Conservation (phyloP, 2,888 invertebrate species). For the Erebia palarica region DNA sequence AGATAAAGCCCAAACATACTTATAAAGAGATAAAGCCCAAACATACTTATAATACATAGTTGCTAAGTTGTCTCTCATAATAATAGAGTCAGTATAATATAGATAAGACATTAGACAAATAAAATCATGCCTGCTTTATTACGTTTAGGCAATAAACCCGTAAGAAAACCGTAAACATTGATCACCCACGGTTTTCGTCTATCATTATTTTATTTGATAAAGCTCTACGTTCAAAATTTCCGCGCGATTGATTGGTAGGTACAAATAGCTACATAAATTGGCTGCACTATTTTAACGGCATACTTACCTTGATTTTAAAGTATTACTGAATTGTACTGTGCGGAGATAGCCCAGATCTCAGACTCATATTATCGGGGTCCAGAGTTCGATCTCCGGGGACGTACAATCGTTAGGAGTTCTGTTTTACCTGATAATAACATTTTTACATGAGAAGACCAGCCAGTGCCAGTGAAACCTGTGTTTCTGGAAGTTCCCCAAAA, state of each 20-base stretch:
- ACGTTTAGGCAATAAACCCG: neutral
- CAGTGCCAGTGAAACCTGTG: too few species aligned
- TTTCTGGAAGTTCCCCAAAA: too few species aligned
- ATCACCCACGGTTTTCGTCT: slow-evolving; percentile 40
- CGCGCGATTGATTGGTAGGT: slow-evolving; percentile 12
- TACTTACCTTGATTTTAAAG: neutral
- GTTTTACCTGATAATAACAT: too few species aligned
- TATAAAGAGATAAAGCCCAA: too few species aligned
- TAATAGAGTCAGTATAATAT: neutral
- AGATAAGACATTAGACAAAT: neutral
- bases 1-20: too few species aligned
- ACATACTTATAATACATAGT: too few species aligned
- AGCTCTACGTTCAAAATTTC: slow-evolving; percentile 19
- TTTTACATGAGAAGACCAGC: too few species aligned
- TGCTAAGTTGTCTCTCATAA: too few species aligned
- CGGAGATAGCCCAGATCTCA: too few species aligned
- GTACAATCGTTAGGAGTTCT: too few species aligned
- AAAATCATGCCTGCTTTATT: neutral
- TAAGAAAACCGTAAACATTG: slow-evolving; percentile 7
- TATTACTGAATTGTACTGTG: neutral
- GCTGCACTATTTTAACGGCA: neutral
- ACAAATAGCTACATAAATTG: slow-evolving; percentile 2
- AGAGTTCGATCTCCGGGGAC: too few species aligned
- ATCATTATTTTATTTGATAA: slow-evolving; percentile 58
- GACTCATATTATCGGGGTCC: too few species aligned